Evolutionary conservation across 2,888 invertebrate species (phyloP), one percentile per base, ranked within the genome.

Genomic region (Cotesia congregata): DNA sequence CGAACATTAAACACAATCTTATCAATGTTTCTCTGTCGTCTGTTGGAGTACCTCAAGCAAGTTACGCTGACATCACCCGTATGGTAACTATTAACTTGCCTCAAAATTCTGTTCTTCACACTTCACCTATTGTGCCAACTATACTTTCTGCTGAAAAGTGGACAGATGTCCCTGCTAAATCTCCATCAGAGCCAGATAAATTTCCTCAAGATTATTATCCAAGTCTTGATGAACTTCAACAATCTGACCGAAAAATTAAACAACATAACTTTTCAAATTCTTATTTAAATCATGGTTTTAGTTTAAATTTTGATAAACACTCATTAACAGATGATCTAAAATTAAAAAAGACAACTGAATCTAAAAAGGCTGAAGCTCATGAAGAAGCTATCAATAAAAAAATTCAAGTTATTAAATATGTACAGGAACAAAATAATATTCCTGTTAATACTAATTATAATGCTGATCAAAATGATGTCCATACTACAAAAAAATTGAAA

Each of bases 41-140:
- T 84, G 83, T 91, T 85, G 88, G 88, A 75, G 89, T 91, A 61
- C 91, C 91, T 12, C 91, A 91, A 85, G 93, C 92, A 67, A 95
- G 95, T 12, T 96, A 96, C 90, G 96, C 96, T 0, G 96, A 96
- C 86, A 96, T 96, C 84, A 94, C 96, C 72, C 92, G 94, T 82
- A 92, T 91, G 84, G 90, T 90, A 15, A 87, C 88, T 30, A 86
- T 89, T 38, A 89, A 89, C 70, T 86, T 87, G 80, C 83, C 88
- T 17, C 83, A 86, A 7, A 86, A 80, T 76, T 83, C 86, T 5
- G 85, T 85, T 62, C 77, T 88, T 64, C 86, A 86, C 71, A 86
- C 87, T 75, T 84, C 88, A 17, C 83, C 86, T 69, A 84, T 85
- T 70, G 85, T 84, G 68, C 86, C 86, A 7, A 86, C 82, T 64